phyloP scores from a whole-genome alignment of 2,888 invertebrate genomes.

The Creontiades dilutus region DNA sequence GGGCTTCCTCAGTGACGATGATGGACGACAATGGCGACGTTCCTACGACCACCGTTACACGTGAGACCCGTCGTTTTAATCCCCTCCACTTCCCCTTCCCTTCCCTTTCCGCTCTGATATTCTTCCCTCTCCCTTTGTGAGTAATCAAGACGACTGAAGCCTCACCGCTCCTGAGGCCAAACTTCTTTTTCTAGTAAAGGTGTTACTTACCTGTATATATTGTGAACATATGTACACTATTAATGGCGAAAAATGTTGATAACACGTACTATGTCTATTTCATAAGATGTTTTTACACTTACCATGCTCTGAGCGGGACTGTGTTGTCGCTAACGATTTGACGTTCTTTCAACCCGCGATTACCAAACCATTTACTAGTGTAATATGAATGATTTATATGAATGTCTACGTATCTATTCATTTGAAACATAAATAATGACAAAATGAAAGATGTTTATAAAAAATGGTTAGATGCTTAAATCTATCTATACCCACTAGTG shows the following conservation, averaged over 20 bases:
- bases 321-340: not conserved
- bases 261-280: conserved; percentile 14
- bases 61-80: conserved; percentile 15
- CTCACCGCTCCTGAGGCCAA: conserved; percentile 61
- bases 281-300: not conserved
- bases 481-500: too few species aligned
- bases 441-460: too few species aligned
- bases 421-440: too few species aligned
- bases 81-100: not conserved
- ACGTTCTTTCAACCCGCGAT: conserved; percentile 15
- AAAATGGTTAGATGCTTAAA: too few species aligned
- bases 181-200: conserved; percentile 54
- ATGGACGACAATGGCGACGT: conserved; percentile 76
- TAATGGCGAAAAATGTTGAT: conserved; percentile 10
- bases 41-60: conserved; percentile 68
- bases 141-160: conserved; percentile 54
- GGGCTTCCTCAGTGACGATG: conserved; percentile 79
- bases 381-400: not conserved
- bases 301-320: not conserved
- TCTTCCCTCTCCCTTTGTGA: not conserved
- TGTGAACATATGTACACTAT: conserved; percentile 41
- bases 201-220: conserved; percentile 66
- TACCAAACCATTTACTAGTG: conserved; percentile 23
- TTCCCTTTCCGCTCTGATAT: not conserved
- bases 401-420: not conserved